Evolutionary conservation across 2,888 invertebrate genomes (phyloP), one percentile per base, ranked within the genome.

Genomic region (Lamproptera curius): DNA sequence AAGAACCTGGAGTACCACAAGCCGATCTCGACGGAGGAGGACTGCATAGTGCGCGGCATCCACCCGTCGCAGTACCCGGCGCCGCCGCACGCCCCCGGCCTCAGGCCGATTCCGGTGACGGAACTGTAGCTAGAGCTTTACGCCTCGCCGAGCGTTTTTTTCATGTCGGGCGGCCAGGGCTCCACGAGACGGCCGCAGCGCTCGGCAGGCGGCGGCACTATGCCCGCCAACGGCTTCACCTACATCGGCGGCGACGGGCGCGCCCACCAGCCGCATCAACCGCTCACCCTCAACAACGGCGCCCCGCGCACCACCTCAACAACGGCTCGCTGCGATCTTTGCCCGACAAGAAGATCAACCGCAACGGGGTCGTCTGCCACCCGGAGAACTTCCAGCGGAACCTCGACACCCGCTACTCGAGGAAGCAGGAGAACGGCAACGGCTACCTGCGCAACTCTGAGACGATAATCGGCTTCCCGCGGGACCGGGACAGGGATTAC

Each of bases 101-200:
- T 74, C 69, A 76, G 79, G 70, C 94, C 94, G 14, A 94, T 95
- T 70, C 96, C 96, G 61, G 95, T 95, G 67, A 96, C 96, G 89
- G 96, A 95, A 79, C 95, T 96, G 94, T 96, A 95, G 95, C 95
- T 95, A 95, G 95, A 95, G 91, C 94, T 95, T 88, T 94, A 95
- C 94, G 95, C 95, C 92, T 94, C 95, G 89, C 93, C 91, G 89
- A 92, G 89, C 92, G 93, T 90, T 84, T 93, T 89, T 89, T 93
- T 92, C 91, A 89, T 93, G 89, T 91, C 92, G 65, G 90, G 90
- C 70, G 89, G 89, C 67, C 88, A 87, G 67, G 81, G 82, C 70
- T 74, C 84, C 62, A 73, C 77, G 67, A 84, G 88, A 62, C 84
- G 89, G 80, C 80, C 76, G 73, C 80, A 67, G 62, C 82, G 79